phyloP scores from a whole-genome alignment of 1,140 invertebrate genomes.

The Coptotermes formosanus region DNA sequence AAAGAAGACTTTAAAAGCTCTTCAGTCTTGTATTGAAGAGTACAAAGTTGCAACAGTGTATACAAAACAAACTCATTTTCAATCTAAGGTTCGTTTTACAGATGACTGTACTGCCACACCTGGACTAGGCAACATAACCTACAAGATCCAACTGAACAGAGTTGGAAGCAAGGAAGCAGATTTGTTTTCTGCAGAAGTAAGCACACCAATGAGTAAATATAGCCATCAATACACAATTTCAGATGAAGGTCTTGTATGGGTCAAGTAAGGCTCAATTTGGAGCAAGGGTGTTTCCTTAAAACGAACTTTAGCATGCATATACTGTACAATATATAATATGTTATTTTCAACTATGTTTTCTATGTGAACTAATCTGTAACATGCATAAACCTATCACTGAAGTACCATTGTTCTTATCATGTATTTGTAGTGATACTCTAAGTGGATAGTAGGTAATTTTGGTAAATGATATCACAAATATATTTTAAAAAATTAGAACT shows the following conservation, averaged over 20 bases:
- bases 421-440: too few species aligned
- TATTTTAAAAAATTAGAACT: too few species aligned
- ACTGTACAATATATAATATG: too few species aligned
- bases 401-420: too few species aligned
- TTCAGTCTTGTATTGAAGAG: conserved; percentile 44
- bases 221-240: conserved; percentile 26
- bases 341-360: too few species aligned
- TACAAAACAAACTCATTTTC: conserved; percentile 44
- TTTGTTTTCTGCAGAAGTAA: conserved; percentile 33
- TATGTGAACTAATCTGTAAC: too few species aligned
- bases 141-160: conserved; percentile 40
- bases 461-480: too few species aligned
- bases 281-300: too few species aligned
- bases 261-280: neutral
- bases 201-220: conserved; percentile 30
- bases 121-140: conserved; percentile 39
- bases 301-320: too few species aligned
- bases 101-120: conserved; percentile 31
- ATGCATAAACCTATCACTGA: too few species aligned
- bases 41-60: conserved; percentile 47
- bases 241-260: conserved; percentile 34
- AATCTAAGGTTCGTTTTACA: conserved; percentile 36
- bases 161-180: conserved; percentile 28
- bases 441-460: too few species aligned
- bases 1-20: conserved; percentile 43